phyloP scores from a whole-genome alignment of 2,113 vertebrate species.

The Lagopus muta region DNA sequence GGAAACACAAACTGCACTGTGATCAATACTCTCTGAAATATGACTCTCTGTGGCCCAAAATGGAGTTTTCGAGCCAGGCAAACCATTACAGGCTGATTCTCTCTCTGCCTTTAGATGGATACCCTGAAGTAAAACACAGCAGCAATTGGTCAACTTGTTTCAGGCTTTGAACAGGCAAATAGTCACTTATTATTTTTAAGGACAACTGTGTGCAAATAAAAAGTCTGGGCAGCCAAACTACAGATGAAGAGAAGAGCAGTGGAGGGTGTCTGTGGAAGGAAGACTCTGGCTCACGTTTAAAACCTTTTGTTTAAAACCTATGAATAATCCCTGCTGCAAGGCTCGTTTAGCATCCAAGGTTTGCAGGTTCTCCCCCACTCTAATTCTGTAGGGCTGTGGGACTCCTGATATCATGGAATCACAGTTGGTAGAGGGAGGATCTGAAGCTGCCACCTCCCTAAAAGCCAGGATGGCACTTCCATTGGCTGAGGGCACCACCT shows the following conservation, averaged over 20 bases:
- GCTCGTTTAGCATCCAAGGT: neutral
- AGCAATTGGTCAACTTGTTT: conserved; percentile 78
- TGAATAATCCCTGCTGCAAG: neutral
- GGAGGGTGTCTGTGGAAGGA: neutral
- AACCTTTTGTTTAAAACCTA: neutral
- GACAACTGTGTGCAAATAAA: conserved; percentile 72
- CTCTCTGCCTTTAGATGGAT: conserved; percentile 72
- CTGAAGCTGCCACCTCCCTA: neutral
- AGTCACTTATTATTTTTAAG: conserved; percentile 79
- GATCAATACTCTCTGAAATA: conserved; percentile 95
- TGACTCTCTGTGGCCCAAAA: conserved; percentile 87
- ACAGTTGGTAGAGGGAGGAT: neutral
- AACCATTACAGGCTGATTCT: conserved; percentile 87
- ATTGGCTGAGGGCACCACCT: fast-evolving
- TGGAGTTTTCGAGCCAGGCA: conserved; percentile 89
- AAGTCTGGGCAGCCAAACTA: conserved; percentile 58
- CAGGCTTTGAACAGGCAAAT: conserved; percentile 75
- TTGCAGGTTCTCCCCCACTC: neutral
- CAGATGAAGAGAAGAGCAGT: neutral
- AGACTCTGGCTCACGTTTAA: neutral
- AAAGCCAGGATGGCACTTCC: neutral
- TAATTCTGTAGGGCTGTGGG: neutral
- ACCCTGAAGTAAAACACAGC: conserved; percentile 78
- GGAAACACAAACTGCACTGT: conserved; percentile 84
- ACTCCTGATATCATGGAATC: neutral